Evolutionary conservation across 2,888 invertebrate genomes (phyloP).

Genomic region (Rhodophaea formosa): DNA sequence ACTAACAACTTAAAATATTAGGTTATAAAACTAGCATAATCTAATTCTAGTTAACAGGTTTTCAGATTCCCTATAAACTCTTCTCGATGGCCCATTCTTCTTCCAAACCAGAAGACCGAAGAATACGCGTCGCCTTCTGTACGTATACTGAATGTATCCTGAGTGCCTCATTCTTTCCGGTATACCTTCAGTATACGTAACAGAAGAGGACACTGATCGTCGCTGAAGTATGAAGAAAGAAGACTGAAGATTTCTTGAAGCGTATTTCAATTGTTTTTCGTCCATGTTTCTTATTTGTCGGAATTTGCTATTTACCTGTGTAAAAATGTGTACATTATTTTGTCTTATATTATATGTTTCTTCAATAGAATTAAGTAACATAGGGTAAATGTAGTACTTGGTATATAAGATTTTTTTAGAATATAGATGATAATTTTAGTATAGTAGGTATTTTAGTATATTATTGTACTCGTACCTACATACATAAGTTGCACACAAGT

Average conservation of each 20-base stretch:
- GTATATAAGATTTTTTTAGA: too few relatives aligned
- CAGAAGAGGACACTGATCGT: conserved; percentile 94
- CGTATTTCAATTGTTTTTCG: conserved; percentile 28
- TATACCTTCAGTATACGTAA: conserved; percentile 99
- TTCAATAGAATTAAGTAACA: too few relatives aligned
- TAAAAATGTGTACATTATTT: background rate
- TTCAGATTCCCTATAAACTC: conserved; percentile 39
- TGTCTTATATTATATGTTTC: background rate
- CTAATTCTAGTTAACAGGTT: conserved; percentile 32
- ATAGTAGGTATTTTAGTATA: too few relatives aligned
- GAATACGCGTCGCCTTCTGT: conserved; percentile 91
- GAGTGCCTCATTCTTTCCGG: conserved; percentile 97
- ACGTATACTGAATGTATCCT: conserved; percentile 99
- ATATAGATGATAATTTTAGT: too few relatives aligned
- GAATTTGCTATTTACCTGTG: background rate
- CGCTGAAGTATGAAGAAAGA: conserved; percentile 41
- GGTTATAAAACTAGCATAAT: background rate
- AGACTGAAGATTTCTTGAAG: conserved; percentile 30
- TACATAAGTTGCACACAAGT: too few relatives aligned
- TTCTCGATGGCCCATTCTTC: conserved; percentile 21
- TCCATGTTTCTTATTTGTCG: conserved; percentile 13
- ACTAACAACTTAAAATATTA: background rate
- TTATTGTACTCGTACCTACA: too few relatives aligned
- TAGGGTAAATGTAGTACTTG: too few relatives aligned
- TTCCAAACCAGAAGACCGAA: conserved; percentile 56